Percentiles rank a stretch among this genome's conserved stretches.
phyloP scores from a whole-genome alignment of 2,888 invertebrate genomes.

The Dicyrtomina minuta region DNA sequence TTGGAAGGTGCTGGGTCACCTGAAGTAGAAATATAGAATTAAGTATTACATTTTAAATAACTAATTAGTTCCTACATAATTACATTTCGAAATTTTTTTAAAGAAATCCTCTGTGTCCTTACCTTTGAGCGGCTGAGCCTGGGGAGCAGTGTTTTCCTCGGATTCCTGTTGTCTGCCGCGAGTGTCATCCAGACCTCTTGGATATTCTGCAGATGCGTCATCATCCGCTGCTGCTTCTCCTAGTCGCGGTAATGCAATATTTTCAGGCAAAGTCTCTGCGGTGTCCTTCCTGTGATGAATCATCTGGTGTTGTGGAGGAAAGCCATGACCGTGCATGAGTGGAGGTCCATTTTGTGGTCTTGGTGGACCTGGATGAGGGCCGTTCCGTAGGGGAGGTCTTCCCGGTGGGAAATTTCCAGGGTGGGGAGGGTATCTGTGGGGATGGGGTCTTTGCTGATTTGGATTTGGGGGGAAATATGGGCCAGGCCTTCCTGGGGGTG shows the following conservation, averaged over 20 bases:
- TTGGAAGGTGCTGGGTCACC: too few species aligned
- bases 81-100: too few species aligned
- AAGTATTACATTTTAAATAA: too few species aligned
- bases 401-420: constrained; percentile 34
- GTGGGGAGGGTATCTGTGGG: constrained; percentile 13
- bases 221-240: constrained; percentile 14
- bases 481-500: constrained; percentile 26
- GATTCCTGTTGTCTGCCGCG: background rate
- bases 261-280: constrained; percentile 16
- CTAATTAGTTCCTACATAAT: background rate
- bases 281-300: constrained; percentile 22
- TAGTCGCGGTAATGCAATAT: constrained; percentile 25
- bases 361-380: constrained; percentile 8
- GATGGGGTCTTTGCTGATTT: constrained; percentile 31
- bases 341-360: constrained; percentile 11
- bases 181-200: constrained; percentile 10
- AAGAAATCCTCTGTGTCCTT: background rate
- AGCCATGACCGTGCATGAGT: constrained; percentile 12
- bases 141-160: constrained; percentile 8
- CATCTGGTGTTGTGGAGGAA: constrained; percentile 17
- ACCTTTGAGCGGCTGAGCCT: constrained; percentile 46
- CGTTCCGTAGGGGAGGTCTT: constrained; percentile 23
- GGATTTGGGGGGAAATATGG: constrained; percentile 22
- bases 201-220: constrained; percentile 5
- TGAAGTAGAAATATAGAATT: too few species aligned